phyloP scores from a whole-genome alignment of 2,888 invertebrate genomes.

The Polietes domitor region DNA sequence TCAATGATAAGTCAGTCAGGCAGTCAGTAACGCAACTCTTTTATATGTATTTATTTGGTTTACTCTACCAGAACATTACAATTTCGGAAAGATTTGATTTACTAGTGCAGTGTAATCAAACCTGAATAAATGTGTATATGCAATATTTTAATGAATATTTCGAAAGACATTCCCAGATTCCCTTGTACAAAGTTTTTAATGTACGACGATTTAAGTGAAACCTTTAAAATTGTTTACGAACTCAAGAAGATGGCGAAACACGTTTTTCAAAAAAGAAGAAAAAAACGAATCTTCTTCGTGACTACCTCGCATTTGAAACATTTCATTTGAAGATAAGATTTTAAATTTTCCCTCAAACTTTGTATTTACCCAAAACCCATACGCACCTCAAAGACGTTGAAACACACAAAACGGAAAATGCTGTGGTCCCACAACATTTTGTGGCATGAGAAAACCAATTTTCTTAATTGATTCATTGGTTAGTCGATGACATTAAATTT shows the following conservation, averaged over 20 bases:
- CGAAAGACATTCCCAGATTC: no score
- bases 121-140: no score
- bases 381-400: slow-evolving; percentile 12
- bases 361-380: background rate
- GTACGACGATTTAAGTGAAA: no score
- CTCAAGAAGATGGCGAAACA: slow-evolving; percentile 34
- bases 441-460: slow-evolving; percentile 66
- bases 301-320: background rate
- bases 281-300: background rate
- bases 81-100: no score
- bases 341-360: background rate
- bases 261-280: slow-evolving; percentile 31
- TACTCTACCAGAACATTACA: no score
- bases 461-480: slow-evolving; percentile 70
- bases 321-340: background rate
- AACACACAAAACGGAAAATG: no score
- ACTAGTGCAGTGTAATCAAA: no score
- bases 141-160: no score
- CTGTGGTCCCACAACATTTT: background rate
- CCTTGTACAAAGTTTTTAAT: no score
- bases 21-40: no score
- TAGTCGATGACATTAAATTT: slow-evolving; percentile 51
- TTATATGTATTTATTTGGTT: no score
- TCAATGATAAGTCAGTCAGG: no score
- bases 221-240: background rate